Base-by-base conservation (phyloP, 2,113 vertebrate genomes). In the Austrofundulus limnaeus region DNA sequence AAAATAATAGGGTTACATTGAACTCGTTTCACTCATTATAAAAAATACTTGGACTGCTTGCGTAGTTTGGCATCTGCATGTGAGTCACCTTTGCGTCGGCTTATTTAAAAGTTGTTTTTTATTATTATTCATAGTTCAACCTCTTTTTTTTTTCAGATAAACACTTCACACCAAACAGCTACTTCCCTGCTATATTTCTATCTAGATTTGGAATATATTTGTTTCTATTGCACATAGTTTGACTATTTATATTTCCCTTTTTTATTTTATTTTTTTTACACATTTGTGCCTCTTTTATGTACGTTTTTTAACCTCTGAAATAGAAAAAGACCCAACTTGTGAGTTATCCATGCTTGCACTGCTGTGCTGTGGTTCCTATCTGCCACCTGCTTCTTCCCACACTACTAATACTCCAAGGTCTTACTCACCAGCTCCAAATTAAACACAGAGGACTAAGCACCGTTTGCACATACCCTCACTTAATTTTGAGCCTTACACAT, bases 301-400 rank as follows among this genome's bases (percentile, higher is more conserved):
- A 46, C 25, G 23, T 19, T 14, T 24, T 5, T 28, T 1, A 11
- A 13, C 11, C 23, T 68, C 14, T 21, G 3, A 19, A 51, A 20
- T 41, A 13, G 21, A 74, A 24, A 64, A 19, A 28, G 28, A 24
- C n/a, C 28, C 9, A n/a, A 51, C 21, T 25, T 67, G 42, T 41
- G 23, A 21, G 37, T 6, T 63, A 61, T 61, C n/a, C 39, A 7
- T 34, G 37, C 34, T 42, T 56, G 42, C 57, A 56, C 39, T 24
- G 54, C 58, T 28, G 54, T 19, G 38, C 61, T 67, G 43, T 12
- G 9, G 1, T n/a, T 61, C 55, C 38, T 66, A 57, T 76, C 70
- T 42, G 21, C 21, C 81, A 84, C 67, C 77, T 87, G 83, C 83
- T 83, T 41, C 59, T 79, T 83, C 79, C 62, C 83, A 87, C 77